These are phyloP conservation scores for Gopherus evgoodei DNA, from an alignment of 2,113 vertebrate species.

Conservation along the genomic window DNA sequence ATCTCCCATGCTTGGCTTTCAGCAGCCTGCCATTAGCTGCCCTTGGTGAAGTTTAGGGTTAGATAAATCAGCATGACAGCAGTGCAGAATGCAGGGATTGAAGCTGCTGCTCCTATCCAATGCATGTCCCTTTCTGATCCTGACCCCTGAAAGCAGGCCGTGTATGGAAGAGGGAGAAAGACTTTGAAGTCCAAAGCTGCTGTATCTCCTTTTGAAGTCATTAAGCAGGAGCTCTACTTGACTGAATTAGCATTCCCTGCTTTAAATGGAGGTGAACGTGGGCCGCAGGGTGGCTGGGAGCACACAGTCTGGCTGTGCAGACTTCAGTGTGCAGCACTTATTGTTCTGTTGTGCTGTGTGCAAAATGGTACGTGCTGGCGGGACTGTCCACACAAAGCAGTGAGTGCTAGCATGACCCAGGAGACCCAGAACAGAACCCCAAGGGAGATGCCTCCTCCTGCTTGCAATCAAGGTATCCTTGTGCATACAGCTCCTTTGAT, in stretches of 20 bases:
- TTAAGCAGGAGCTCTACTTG: accelerated
- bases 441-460: accelerated
- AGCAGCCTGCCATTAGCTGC: not conserved
- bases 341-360: not conserved
- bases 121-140: accelerated
- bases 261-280: accelerated
- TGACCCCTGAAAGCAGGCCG: not conserved
- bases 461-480: not conserved
- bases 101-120: not conserved
- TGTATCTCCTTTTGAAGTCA: not conserved
- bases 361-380: not conserved
- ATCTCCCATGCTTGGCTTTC: not conserved
- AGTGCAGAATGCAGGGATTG: not conserved
- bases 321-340: not conserved
- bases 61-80: not conserved
- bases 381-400: not conserved
- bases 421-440: not conserved
- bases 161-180: not conserved
- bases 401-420: not conserved
- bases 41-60: accelerated
- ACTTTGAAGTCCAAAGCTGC: not conserved
- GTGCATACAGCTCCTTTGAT: not conserved
- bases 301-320: not conserved
- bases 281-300: accelerated
- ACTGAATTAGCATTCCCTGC: not conserved